phyloP scores from a whole-genome alignment of 2,797 vertebrate genomes.

The Sandelia bainsii region DNA sequence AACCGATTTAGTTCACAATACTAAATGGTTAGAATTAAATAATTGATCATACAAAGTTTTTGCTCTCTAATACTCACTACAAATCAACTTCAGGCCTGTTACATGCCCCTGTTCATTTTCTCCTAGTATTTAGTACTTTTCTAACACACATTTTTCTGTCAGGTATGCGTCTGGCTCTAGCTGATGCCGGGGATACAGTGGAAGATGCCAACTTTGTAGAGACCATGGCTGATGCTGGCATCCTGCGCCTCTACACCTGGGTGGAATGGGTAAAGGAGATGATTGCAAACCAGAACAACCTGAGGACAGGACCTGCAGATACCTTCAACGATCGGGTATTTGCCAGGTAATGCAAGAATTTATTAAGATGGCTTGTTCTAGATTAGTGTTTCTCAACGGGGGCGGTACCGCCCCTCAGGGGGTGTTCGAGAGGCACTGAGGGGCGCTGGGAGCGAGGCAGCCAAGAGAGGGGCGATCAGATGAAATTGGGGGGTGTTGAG shows the following conservation, averaged over 20 bases:
- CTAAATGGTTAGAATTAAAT: not conserved
- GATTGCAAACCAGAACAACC: constrained; percentile 92
- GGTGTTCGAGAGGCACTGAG: no score
- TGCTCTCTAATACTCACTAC: not conserved
- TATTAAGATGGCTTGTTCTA: not conserved
- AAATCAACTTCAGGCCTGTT: not conserved
- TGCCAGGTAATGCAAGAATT: constrained; percentile 85
- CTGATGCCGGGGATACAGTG: constrained; percentile 97
- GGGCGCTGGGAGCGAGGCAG: no score
- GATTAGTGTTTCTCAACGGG: no score
- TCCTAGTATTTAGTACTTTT: not conserved
- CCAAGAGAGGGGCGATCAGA: no score
- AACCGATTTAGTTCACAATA: not conserved
- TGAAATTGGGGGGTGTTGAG: no score
- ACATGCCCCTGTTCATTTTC: not conserved
- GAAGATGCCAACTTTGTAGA: constrained; percentile 99
- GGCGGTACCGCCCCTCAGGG: no score
- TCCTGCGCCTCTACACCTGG: constrained; percentile 97
- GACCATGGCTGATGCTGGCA: constrained; percentile 96
- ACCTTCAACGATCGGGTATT: constrained; percentile 97
- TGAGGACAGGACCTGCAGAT: constrained; percentile 89
- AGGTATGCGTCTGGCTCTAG: constrained; percentile 97
- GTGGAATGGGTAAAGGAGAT: constrained; percentile 99
- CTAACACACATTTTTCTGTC: constrained; percentile 12
- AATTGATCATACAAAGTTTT: not conserved